Percentiles rank a stretch among this genome's conserved stretches.
phyloP scores from a whole-genome alignment of 2,888 invertebrate genomes.

The Fissipunctia ypsillon region DNA sequence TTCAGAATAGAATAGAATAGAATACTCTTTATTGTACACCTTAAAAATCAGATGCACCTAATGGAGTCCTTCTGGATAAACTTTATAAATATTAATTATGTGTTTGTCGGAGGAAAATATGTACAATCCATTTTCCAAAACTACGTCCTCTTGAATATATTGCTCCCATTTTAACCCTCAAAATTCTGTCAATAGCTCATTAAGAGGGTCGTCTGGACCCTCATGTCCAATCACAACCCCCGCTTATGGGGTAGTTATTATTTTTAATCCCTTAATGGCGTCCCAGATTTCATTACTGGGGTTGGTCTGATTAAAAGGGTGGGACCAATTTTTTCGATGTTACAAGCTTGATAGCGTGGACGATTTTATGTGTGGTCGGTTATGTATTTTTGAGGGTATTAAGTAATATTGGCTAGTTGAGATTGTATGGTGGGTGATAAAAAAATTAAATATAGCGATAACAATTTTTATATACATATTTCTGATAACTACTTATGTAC shows the following conservation, averaged over 20 bases:
- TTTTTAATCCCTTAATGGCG: slow-evolving; percentile 91
- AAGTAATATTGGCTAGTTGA: not conserved
- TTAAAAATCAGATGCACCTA: too few species aligned
- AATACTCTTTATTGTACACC: too few species aligned
- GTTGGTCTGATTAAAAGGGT: slow-evolving; percentile 87
- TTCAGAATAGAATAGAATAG: too few species aligned
- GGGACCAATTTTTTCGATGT: slow-evolving; percentile 76
- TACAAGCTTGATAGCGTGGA: slow-evolving; percentile 61
- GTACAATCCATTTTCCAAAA: slow-evolving; percentile 8
- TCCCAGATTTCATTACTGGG: slow-evolving; percentile 89
- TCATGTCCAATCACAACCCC: slow-evolving; percentile 79
- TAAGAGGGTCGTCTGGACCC: slow-evolving; percentile 75
- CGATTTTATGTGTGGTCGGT: slow-evolving; percentile 46
- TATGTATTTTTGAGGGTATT: slow-evolving; percentile 20
- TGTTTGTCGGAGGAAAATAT: not conserved
- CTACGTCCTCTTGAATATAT: slow-evolving; percentile 31
- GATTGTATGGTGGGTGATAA: not conserved
- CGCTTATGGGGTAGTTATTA: slow-evolving; percentile 84
- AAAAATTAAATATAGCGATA: not conserved
- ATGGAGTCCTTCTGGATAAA: too few species aligned
- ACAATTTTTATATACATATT: too few species aligned
- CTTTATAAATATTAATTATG: not conserved
- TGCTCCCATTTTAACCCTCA: slow-evolving; percentile 48
- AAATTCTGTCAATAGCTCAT: slow-evolving; percentile 82
- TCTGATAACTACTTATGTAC: not conserved